These are phyloP conservation scores for Agonopterix alstromeriana DNA, from an alignment of 2,888 invertebrate genomes.

Conservation along the genomic window DNA sequence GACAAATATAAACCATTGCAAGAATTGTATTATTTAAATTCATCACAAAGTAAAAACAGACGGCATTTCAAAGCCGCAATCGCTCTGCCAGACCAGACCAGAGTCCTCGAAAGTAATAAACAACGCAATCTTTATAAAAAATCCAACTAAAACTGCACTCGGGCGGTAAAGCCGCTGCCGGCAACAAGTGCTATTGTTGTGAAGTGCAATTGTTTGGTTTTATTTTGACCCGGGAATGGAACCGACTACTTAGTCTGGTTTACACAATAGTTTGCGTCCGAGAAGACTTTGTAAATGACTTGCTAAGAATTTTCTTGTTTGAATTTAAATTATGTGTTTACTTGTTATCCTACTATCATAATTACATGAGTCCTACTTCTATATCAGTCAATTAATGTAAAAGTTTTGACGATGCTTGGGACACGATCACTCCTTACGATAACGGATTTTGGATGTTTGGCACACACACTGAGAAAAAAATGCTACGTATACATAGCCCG, in stretches of 20 bases:
- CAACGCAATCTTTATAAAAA: conserved; percentile 7
- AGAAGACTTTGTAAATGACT: neutral
- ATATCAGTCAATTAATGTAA: too few relatives aligned
- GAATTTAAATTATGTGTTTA: too few relatives aligned
- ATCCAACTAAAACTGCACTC: conserved; percentile 1
- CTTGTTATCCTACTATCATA: too few relatives aligned
- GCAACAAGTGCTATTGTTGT: conserved; percentile 10
- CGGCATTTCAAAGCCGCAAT: neutral
- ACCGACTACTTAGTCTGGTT: neutral
- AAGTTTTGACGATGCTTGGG: too few relatives aligned
- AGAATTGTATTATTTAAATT: too few relatives aligned
- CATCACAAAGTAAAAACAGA: neutral
- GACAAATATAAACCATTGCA: too few relatives aligned
- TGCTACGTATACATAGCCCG: too few relatives aligned
- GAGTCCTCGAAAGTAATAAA: conserved; percentile 4
- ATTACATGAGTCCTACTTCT: too few relatives aligned
- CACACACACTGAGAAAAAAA: too few relatives aligned
- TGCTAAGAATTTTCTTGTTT: too few relatives aligned
- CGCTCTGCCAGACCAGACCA: neutral
- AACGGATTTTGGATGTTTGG: too few relatives aligned
- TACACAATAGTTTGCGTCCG: neutral
- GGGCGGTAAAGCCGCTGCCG: neutral
- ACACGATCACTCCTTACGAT: too few relatives aligned
- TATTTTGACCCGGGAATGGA: neutral
- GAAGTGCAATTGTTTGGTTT: conserved; percentile 1